phyloP scores from a whole-genome alignment of 1,140 invertebrate species.

The Leucophenga varia region DNA sequence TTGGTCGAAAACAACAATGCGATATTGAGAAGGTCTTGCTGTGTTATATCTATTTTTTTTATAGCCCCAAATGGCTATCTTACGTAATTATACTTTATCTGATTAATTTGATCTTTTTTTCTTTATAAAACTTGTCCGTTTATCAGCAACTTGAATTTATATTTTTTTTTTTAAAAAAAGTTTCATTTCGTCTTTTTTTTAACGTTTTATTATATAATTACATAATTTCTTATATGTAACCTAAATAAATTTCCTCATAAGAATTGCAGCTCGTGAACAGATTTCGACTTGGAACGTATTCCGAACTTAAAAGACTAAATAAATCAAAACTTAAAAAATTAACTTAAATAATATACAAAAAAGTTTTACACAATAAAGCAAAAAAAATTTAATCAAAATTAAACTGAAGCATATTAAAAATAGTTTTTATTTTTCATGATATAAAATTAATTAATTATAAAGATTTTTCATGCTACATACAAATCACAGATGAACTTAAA shows the following conservation, averaged over 20 bases:
- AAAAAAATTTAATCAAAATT: constrained; percentile 14
- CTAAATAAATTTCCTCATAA: constrained; percentile 9
- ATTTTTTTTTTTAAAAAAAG: not conserved
- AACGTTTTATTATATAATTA: constrained; percentile 25
- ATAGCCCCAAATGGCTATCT: too few relatives aligned
- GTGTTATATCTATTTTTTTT: too few relatives aligned
- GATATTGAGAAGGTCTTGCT: too few relatives aligned
- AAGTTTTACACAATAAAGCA: constrained; percentile 6
- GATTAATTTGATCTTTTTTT: too few relatives aligned
- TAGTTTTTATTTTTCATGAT: constrained; percentile 30
- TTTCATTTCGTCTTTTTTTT: constrained; percentile 5
- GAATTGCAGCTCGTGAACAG: constrained; percentile 2
- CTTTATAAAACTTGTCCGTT: too few relatives aligned
- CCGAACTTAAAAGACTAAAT: too few relatives aligned
- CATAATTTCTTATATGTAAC: too few relatives aligned
- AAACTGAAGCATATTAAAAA: constrained; percentile 1
- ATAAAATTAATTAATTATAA: constrained; percentile 11
- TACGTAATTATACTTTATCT: too few relatives aligned
- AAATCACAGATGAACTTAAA: constrained; percentile 54
- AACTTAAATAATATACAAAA: constrained; percentile 20
- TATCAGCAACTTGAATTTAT: too few relatives aligned
- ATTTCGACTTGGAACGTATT: too few relatives aligned
- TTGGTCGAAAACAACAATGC: too few relatives aligned
- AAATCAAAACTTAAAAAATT: constrained; percentile 26
- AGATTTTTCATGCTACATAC: constrained; percentile 35